Evolutionary conservation across 2,797 vertebrate species (phyloP), one percentile per base, ranked within the genome.

Genomic region (Betta splendens): DNA sequence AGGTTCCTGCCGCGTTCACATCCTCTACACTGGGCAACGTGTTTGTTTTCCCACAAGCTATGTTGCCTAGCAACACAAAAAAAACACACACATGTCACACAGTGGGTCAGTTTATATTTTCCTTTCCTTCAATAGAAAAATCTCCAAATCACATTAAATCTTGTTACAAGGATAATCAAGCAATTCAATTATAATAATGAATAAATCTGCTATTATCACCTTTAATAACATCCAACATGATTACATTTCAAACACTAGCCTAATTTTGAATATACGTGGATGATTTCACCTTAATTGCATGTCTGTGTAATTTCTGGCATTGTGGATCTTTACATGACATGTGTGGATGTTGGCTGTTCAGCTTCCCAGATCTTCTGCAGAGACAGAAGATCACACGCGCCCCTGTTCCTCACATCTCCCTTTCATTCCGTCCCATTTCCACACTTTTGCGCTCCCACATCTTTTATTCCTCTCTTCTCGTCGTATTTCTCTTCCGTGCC

Each of bases 301-400:
- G 35, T 68, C 67, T 73, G 23, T 64, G 54, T 57, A 50, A 33
- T 64, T 58, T 64, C 28, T 74, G 49, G 72, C 76, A 47, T 50
- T 28, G 64, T 40, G 55, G 38, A 80, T 77, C 58, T 64, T 60
- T 69, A 84, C 77, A 83, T 77, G 78, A 81, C 86, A 83, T 72
- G 83, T 81, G 84, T 85, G 84, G 84, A 42, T 72, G 64, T 36
- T 80, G 69, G 67, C 72, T 71, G 61, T 63, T 76, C 54, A 73
- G 81, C 79, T 76, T 80, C 64, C 33, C 29, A 49, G 54, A 66
- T 72, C 76, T 72, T 69, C 38, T 4, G 70, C 62, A 29, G 61
- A 54, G 53, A 66, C 58, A 49, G 38, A 48, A n/a, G 38, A 80
- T 76, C 80, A 80, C 60, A 77, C 55, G 15, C 5, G 58, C 53